Base-by-base conservation (phyloP, 1,140 invertebrate genomes). In the Lerema accius region DNA sequence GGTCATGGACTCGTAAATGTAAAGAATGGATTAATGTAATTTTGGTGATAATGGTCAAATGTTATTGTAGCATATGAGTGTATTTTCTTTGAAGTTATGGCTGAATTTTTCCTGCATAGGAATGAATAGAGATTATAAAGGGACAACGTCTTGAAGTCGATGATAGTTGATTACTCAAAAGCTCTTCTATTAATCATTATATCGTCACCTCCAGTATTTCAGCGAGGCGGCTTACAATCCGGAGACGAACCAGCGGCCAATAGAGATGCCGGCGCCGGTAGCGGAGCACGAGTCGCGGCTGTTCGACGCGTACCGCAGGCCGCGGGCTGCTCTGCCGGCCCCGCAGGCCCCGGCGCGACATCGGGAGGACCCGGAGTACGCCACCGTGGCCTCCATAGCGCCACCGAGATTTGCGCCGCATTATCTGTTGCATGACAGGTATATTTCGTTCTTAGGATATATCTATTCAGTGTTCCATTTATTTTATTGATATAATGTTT, bases 211-310 rank as follows among this genome's bases (percentile, higher is more conserved):
- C 86, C 89, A 97, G 96, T 96, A 96, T 90, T 97, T 97, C 84
- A 94, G 95, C 51, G 96, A 96, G 82, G 96, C 95, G 43, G 96
- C 96, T 2, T 95, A 97, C 82, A 96, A 96, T 80, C 96, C 96
- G 17, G 94, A 96, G 83, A 95, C 95, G 62, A 97, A 97, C 91
- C 95, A 94, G 80, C 92, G 94, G 76, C 78, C 64, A 1, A 28
- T 75, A 60, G 87, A 90, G 7, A 91, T 87, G 86, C 86, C 84
- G 45, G 86, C 84, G 14, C 82, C 78, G 45, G 79, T 81, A 17
- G 78, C 78, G 6, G 89, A 84, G 66, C 87, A 81, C 73, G 87
- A 85, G 68, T 83, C 80, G 68, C 84, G 78, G 58, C 76, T 86
- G 72, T 88, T 86, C 76, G 86, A 83, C 76, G 85, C 87, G 23